Base-by-base conservation (phyloP, 2,888 invertebrate species). In the Limenitis camilla region DNA sequence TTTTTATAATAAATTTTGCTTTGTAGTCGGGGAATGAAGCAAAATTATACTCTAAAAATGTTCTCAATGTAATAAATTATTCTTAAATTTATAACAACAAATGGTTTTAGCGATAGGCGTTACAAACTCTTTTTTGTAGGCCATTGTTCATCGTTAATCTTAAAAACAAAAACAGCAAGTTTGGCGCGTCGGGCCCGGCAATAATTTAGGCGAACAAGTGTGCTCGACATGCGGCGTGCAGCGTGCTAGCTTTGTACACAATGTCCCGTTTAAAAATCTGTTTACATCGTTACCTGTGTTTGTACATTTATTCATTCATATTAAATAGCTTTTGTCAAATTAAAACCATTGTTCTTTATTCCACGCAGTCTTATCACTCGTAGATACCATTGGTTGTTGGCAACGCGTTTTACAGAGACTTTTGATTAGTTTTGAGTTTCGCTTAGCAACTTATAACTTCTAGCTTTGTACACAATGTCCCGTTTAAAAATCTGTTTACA, bases 81-180 rank as follows among this genome's bases (percentile, higher is more conserved):
- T 78, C 74, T 36, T 32, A 28, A 19, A 43, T 11, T 32, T 11
- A 43, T 10, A 32, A 49, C 19, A 33, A 35, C 19, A 33, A 45
- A 72, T 75, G 66, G 77, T 82, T 81, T 69, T 70, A 74, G 76
- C 73, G 78, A 81, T 81, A 81, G 80, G 78, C 78, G 79, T 80
- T 79, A 77, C 74, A 75, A 81, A 81, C 81, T 78, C 77, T 72
- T 80, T 83, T 83, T 83, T 76, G 77, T 76, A 77, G 72, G 79
- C 71, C 76, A 79, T 79, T 79, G 80, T 81, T 83, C 81, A 78
- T 85, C 81, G 84, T 84, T 86, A 82, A 85, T 84, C 83, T 84
- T 84, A 74, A 77, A 81, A 84, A 85, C 81, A 82, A 84, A 84
- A 85, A 84, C 80, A 77, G 74, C 74, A 80, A 83, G 80, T 81